Evolutionary conservation across 2,888 invertebrate species (phyloP), one percentile per base, ranked within the genome.

Genomic region (Cylloceria caligata): DNA sequence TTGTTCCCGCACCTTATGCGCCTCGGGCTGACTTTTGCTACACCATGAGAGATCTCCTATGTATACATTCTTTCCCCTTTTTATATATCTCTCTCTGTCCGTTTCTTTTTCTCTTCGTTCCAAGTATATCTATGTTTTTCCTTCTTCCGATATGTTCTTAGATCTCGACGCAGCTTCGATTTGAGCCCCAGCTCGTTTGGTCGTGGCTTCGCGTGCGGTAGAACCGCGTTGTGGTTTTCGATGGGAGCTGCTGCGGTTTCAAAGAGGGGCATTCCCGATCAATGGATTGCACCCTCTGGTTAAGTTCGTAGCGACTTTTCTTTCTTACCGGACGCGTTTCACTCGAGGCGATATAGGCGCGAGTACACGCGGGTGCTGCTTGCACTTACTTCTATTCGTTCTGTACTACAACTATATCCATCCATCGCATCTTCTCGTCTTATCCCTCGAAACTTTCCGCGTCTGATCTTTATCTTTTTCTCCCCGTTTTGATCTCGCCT

Each of bases 221-320:
- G 16, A 67, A 75, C 75, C 71, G 45, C 82, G 75, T 72, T 83
- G 84, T 79, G 84, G 84, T 84, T 79, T 81, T 36, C 77, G 64
- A 80, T 73, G 74, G 80, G 67, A 81, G 67, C 52, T 60, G 45
- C 64, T 84, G 82, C 77, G 84, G 80, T 84, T 82, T 77, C 74
- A 77, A 82, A 80, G 67, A 67, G 47, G 69, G 74, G 55, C 84
- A 77, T 65, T 67, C 69, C 82, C 82, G 84, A 84, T 84, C 82
- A 84, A 84, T 84, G 84, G 84, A 84, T 84, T 69, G 80, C 67
- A 75, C 74, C 80, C 83, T 73, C 82, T 55, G 55, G 78, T 80
- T 52, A 42, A 57, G 69, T 60, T 47, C 76, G 45, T 57, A 36
- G 65, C 72, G 80, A 82, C 77, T 82, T 68, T 81, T 76, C 74